Evolutionary conservation across 2,797 vertebrate genomes (phyloP), one percentile per base, ranked within the genome.

Genomic region (Podarcis siculus): DNA sequence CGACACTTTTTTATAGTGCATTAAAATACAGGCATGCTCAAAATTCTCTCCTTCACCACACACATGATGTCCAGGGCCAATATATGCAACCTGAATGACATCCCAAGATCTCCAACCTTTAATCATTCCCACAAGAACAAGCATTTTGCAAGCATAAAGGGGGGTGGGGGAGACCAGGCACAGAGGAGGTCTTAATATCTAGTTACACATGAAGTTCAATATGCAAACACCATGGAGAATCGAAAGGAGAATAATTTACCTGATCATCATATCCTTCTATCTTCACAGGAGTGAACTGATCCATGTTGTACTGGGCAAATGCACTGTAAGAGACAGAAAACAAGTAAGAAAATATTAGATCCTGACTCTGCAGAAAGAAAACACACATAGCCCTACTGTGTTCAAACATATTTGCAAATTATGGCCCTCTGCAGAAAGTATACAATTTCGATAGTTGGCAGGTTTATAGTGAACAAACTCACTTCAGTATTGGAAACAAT

Each of bases 261-360:
- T 98, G 97, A 91, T 99, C 98, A 58, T 99, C 98, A 85, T 97
- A 98, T 77, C 98, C 98, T 87, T 98, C 98, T 95, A 99, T 97
- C 97, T 98, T 99, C 95, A 98, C 98, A 0, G 97, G 97, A 6
- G 97, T 98, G 96, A 99, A 99, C 96, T 99, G 98, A 95, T 99
- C 98, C 98, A 99, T 99, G 95, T 99, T 99, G 95, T 99, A 99
- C 94, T 99, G 98, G 92, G 98, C 98, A 97, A 99, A 99, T 27
- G 98, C 98, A 95, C 99, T 99, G 94, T 87, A 88, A 86, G 78
- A 19, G 84, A 94, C 92, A 76, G 69, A 35, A 12, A 76, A 69
- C 45, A 80, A 72, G 15, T 27, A 72, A 79, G 25, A 82, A 21
- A 87, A 58, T 64, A 89, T 75, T 75, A 80, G 39, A 73, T 55